These are phyloP conservation scores for Pollenia griseotomentosa DNA, from an alignment of 2,888 invertebrate species.

Conservation along the genomic window DNA sequence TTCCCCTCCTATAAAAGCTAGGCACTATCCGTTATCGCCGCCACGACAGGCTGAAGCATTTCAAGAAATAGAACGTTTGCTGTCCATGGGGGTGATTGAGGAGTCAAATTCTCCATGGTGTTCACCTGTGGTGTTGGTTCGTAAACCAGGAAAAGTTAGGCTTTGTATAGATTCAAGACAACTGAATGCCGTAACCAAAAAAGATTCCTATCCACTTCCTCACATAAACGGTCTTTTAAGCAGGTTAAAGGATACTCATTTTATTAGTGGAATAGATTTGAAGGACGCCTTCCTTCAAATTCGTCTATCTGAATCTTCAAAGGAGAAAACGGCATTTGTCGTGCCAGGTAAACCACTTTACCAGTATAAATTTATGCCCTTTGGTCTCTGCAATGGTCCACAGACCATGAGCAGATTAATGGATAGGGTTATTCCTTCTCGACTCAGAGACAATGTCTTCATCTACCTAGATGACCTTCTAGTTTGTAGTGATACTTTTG, in stretches of 20 bases:
- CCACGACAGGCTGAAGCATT: constrained; percentile 39
- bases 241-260: neutral
- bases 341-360: constrained; percentile 72
- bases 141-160: constrained; percentile 40
- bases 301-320: constrained; percentile 8
- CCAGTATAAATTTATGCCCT: constrained; percentile 69
- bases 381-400: constrained; percentile 64
- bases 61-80: constrained; percentile 18
- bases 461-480: constrained; percentile 7
- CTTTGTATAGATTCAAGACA: constrained; percentile 35
- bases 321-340: constrained; percentile 73
- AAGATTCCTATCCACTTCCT: constrained; percentile 16
- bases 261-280: constrained; percentile 20
- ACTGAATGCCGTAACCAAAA: constrained; percentile 10
- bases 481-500: constrained; percentile 10
- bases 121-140: constrained; percentile 10
- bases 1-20: constrained; percentile 36
- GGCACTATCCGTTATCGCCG: constrained; percentile 35
- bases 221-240: constrained; percentile 33
- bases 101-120: constrained; percentile 49
- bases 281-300: constrained; percentile 51
- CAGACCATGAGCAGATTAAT: constrained; percentile 63
- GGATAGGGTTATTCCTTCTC: constrained; percentile 47
- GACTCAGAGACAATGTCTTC: constrained; percentile 4
- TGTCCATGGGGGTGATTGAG: constrained; percentile 18